Evolutionary conservation across 1,140 invertebrate species (phyloP), one percentile per base, ranked within the genome.

Genomic region (Pentalonia nigronervosa): DNA sequence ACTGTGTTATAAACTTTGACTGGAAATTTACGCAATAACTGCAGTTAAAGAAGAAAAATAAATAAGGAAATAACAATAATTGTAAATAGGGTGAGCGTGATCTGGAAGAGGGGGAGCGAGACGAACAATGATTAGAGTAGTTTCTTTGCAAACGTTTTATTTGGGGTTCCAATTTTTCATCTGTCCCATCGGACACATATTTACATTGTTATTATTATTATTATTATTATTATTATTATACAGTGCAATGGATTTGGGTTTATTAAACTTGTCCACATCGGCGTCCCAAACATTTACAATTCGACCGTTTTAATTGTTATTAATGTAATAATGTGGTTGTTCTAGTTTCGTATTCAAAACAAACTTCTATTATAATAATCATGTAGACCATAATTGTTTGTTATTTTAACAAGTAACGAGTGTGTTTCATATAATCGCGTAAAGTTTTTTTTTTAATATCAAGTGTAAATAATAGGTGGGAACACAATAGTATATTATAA

Each of bases 71-170:
- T 41, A 41, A 89, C 34, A 25, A 89, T 23, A 56, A 56, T 56
- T 89, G 48, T 89, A 36, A 89, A 89, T 89, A 56, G 88, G 88
- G 48, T 53, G 87, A n/a, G 87, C 45, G 45, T 47, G 25, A 87
- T 87, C 30, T 21, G 21, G 50, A 36, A 21, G 87, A 36, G 34
- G n/a, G 87, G 87, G 23, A 8, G 20, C 2, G 50, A 56, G 23
- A 56, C 34, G 34, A 41, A 50, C 41, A 56, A 89, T 56, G 88
- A 89, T 89, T 56, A 89, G 34, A 56, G 21, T 89, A 34, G 48
- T 89, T 41, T 89, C 47, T 56, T 41, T 34, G 30, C 4, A 11
- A 53, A 56, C 88, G 50, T 56, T 89, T 56, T 56, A 53, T 56
- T 89, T 14, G 50, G 50, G 48, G 88, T 41, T 89, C 34, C 34